Conservation (phyloP, 2,113 vertebrate species). For the Crypturellus undulatus region DNA sequence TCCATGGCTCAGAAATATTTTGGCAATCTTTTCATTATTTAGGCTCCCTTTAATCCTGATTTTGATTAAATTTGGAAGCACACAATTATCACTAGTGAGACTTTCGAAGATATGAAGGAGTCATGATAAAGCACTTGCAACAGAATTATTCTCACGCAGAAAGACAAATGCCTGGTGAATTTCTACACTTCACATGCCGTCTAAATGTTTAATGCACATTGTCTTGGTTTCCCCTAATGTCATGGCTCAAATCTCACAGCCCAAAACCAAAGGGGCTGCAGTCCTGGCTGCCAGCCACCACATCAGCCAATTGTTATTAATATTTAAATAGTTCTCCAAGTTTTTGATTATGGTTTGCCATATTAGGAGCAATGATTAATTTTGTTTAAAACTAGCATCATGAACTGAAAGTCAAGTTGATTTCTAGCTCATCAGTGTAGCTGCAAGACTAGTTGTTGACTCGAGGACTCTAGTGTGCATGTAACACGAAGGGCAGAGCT, state of each 20-base stretch:
- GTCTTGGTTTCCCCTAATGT: not conserved
- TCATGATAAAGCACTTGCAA: constrained; percentile 31
- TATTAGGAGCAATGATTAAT: not conserved
- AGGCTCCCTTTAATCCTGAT: not conserved
- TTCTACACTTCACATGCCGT: not conserved
- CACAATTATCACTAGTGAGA: not conserved
- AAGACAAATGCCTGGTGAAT: not conserved
- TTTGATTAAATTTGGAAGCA: not conserved
- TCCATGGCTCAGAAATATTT: not conserved
- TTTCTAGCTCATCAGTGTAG: not conserved
- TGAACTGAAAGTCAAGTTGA: not conserved
- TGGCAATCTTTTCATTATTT: not conserved
- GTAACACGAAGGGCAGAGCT: not conserved
- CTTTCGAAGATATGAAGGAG: constrained; percentile 5
- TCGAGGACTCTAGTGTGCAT: not conserved
- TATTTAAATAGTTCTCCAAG: not conserved
- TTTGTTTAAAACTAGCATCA: not conserved
- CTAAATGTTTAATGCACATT: not conserved
- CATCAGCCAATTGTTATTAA: not conserved
- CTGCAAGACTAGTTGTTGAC: not conserved
- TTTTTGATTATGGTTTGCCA: not conserved
- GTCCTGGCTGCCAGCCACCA: not conserved
- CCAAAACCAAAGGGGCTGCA: not conserved
- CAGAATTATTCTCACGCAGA: not conserved
- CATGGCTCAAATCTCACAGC: not conserved